A percentile compares a stretch with the other conserved stretches of the same genome.
phyloP scores from a whole-genome alignment of 2,113 vertebrate genomes.

The Crypturellus undulatus region DNA sequence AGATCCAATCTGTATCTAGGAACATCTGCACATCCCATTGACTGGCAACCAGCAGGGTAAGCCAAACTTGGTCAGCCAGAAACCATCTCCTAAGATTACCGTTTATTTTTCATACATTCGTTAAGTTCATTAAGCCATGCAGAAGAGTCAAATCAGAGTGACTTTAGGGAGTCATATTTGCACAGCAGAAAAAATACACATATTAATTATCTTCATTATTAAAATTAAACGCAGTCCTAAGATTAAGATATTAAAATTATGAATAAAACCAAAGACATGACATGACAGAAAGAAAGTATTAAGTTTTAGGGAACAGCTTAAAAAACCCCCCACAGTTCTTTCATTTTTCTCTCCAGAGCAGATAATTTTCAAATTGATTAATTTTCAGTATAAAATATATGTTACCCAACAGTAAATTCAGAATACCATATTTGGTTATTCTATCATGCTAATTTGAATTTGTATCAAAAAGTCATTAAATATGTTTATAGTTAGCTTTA shows the following conservation, averaged over 20 bases:
- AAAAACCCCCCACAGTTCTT: neutral
- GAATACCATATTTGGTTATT: neutral
- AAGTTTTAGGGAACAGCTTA: neutral
- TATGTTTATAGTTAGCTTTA: neutral
- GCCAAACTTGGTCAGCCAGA: neutral
- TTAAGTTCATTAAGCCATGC: neutral
- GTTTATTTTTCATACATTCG: fast-evolving
- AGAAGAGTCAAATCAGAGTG: neutral
- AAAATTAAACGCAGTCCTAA: neutral
- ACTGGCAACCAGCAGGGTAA: neutral
- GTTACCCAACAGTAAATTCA: neutral
- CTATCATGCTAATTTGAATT: neutral
- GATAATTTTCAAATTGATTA: neutral
- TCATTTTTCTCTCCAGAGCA: neutral
- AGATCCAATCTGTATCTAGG: neutral
- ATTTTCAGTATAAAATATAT: neutral
- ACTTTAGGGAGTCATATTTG: neutral
- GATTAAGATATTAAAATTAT: neutral
- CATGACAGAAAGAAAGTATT: neutral
- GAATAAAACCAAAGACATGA: neutral
- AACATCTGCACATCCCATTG: neutral
- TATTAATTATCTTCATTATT: neutral
- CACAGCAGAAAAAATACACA: neutral
- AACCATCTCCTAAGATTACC: neutral
- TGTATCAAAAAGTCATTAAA: neutral